A percentile compares a stretch with the other conserved stretches of the same genome.
phyloP scores from a whole-genome alignment of 2,888 invertebrate genomes.

The Agelastica alni region DNA sequence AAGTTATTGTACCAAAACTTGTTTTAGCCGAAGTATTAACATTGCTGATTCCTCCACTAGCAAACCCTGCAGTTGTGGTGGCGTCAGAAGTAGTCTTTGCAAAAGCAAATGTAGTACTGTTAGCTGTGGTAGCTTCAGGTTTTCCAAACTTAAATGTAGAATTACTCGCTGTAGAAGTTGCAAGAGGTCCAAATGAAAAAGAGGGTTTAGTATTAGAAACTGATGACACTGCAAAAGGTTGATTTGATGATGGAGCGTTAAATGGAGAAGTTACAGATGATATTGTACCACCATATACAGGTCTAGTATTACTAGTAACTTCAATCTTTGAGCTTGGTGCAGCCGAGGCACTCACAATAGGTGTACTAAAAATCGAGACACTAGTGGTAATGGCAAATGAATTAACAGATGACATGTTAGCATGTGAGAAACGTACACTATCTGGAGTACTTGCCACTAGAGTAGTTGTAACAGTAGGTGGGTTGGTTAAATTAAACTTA shows the following conservation, averaged over 20 bases:
- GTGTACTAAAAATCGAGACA: neutral
- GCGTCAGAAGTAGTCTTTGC: constrained; percentile 5
- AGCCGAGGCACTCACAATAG: neutral
- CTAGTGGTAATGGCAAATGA: neutral
- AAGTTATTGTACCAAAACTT: constrained; percentile 1
- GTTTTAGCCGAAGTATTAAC: constrained; percentile 16
- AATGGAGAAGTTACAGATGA: neutral
- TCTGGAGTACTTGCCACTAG: constrained; percentile 1
- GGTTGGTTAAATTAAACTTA: constrained; percentile 44
- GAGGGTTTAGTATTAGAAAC: neutral
- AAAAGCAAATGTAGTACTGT: constrained; percentile 1
- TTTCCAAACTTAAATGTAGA: constrained; percentile 3
- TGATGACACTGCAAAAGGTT: neutral
- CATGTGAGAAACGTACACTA: neutral
- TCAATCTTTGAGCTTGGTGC: neutral
- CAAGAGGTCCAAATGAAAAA: constrained; percentile 1
- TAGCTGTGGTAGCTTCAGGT: constrained; percentile 4
- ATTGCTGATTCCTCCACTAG: neutral
- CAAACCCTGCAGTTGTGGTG: neutral
- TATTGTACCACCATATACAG: neutral
- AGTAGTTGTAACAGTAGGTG: constrained; percentile 12
- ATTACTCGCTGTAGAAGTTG: neutral
- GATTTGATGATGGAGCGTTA: neutral
- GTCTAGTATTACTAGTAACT: neutral
- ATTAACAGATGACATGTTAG: neutral